Evolutionary conservation across 2,113 vertebrate genomes (phyloP), one percentile per base, ranked within the genome.

Genomic region (Marmota monax): DNA sequence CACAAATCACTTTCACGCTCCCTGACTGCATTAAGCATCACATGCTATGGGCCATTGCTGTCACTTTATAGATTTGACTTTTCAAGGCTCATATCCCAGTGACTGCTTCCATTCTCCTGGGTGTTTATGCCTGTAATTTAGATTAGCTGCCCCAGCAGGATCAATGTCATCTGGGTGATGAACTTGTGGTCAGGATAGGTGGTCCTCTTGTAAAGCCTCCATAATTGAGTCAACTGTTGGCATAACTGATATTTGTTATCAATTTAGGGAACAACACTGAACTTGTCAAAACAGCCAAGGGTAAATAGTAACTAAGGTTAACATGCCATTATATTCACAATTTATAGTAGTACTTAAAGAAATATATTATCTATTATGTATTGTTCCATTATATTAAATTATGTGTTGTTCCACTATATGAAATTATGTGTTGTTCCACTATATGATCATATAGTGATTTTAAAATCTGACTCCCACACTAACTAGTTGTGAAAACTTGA

Each of bases 1-100:
- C 86, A 83, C 79, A 96, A 69, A 84, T 97, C 93, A 97, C 79
- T 93, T 84, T 95, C 76, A 95, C 0, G 0, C 70, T 92, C 79
- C 53, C 89, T 82, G 89, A 56, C 96, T 77, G 51, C 45, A 84
- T 92, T 80, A 96, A 94, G 72, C 67, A 88, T 93, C 89, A 93
- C 65, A 86, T 39, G 86, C 73, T 51, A 42, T 16, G 70, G 88
- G 83, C 84, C 92, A 93, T 87, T 94, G 93, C 95, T 94, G 89
- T 96, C 92, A 93, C 78, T 96, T 97, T 93, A 92, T 92, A 84
- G 93, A 96, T 95, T 84, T 96, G 95, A 89, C 92, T 96, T 90
- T 97, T 97, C 84, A 93, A 94, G 93, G 79, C 93, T 98, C 89
- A 92, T 37, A 73, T 76, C 51, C 78, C 70, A 63, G 86, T 0